These are phyloP conservation scores for Pinctada fucata DNA, from an alignment of 2,888 invertebrate species.

Conservation along the genomic window DNA sequence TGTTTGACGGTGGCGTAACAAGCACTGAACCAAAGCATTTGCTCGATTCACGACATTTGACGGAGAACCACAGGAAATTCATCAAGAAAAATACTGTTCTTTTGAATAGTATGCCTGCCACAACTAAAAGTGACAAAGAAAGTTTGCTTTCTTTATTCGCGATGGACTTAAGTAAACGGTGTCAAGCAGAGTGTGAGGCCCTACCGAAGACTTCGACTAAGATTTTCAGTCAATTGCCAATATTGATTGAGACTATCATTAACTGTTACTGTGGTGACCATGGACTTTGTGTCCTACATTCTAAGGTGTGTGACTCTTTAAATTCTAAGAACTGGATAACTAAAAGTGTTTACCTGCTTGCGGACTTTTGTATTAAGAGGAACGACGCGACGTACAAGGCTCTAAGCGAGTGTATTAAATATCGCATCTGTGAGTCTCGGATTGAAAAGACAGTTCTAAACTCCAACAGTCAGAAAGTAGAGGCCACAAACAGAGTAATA, in stretches of 20 bases:
- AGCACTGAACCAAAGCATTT: background rate
- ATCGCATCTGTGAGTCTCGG: background rate
- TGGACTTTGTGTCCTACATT: background rate
- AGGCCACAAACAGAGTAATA: too few species aligned
- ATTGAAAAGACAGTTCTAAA: background rate
- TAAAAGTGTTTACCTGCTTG: background rate
- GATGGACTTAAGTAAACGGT: conserved; percentile 1
- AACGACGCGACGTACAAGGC: background rate
- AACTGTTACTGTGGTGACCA: conserved; percentile 5
- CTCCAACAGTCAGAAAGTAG: conserved; percentile 6
- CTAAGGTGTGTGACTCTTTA: background rate
- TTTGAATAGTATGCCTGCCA: background rate
- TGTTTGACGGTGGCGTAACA: too few species aligned
- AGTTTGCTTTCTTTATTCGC: background rate
- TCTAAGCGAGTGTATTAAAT: background rate
- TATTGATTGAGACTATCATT: too few species aligned
- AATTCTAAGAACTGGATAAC: background rate
- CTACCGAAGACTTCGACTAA: too few species aligned
- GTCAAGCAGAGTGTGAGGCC: conserved; percentile 8
- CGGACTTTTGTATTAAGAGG: background rate
- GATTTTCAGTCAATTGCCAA: too few species aligned
- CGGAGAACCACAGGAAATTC: background rate
- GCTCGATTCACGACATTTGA: background rate
- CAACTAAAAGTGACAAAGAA: background rate
- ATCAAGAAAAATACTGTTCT: background rate